These are phyloP conservation scores for Ammodramus savannarum DNA, from an alignment of 2,113 vertebrate species.

Conservation along the genomic window DNA sequence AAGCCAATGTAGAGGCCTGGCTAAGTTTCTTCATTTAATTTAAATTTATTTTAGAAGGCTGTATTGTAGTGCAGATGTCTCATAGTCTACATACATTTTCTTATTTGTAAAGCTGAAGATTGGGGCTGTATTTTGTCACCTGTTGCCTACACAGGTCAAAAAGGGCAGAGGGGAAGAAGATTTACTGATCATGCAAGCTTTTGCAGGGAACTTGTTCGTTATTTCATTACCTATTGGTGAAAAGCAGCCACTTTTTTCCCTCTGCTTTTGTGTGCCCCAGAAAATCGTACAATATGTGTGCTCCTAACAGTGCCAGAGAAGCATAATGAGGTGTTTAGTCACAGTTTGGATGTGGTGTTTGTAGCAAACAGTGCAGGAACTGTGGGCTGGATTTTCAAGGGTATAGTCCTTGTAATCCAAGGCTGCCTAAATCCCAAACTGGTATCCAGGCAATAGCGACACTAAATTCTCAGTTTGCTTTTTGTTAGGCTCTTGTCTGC, in stretches of 20 bases:
- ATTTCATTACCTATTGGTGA: background rate
- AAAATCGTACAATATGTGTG: conserved; percentile 35
- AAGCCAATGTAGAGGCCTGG: background rate
- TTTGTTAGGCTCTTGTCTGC: background rate
- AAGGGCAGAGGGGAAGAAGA: fast-evolving
- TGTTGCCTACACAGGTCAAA: background rate
- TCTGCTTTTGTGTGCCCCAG: background rate
- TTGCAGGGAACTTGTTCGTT: background rate
- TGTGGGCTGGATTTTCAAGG: conserved; percentile 11
- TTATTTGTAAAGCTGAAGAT: background rate
- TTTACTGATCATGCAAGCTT: background rate
- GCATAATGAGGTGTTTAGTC: conserved; percentile 57
- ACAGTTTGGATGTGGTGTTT: conserved; percentile 28
- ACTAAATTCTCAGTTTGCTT: background rate
- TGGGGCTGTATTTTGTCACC: background rate
- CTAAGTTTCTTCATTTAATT: background rate
- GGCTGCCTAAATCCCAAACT: conserved; percentile 20
- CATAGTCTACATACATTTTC: background rate
- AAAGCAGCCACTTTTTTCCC: background rate
- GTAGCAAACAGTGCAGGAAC: conserved; percentile 29
- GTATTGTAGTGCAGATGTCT: background rate
- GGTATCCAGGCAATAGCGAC: background rate
- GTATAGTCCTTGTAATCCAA: background rate
- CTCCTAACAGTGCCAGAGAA: conserved; percentile 37
- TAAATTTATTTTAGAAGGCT: background rate